These are phyloP conservation scores for Ophion ellenae DNA, from an alignment of 2,888 invertebrate species.

Conservation along the genomic window DNA sequence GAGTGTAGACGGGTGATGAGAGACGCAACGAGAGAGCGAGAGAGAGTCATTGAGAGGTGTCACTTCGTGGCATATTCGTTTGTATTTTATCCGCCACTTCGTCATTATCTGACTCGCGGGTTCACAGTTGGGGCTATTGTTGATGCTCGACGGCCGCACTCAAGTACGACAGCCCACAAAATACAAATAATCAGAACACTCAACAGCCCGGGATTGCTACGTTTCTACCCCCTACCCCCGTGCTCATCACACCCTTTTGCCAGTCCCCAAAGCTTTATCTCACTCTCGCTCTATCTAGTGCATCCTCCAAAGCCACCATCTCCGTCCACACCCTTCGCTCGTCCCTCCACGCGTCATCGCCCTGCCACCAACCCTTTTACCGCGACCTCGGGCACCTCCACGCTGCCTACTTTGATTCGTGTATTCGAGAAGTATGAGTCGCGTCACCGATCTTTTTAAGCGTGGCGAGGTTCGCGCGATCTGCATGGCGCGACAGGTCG, in stretches of 20 bases:
- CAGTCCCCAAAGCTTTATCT: constrained; percentile 49
- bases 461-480: constrained; percentile 57
- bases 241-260: constrained; percentile 30
- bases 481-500: constrained; percentile 39
- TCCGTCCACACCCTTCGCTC: not conserved
- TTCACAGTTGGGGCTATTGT: constrained; percentile 71
- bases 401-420: constrained; percentile 73
- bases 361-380: constrained; percentile 36
- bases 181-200: constrained; percentile 78
- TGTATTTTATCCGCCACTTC: constrained; percentile 78
- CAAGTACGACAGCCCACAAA: constrained; percentile 75
- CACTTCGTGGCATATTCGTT: constrained; percentile 84
- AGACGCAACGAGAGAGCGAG: constrained; percentile 52
- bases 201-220: constrained; percentile 35
- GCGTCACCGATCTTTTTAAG: constrained; percentile 71
- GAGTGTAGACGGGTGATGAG: constrained; percentile 8
- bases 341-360: not conserved
- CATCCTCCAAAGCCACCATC: constrained; percentile 48
- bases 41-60: constrained; percentile 83
- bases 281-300: constrained; percentile 60
- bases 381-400: constrained; percentile 23
- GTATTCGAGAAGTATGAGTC: constrained; percentile 73
- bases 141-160: constrained; percentile 77
- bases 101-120: constrained; percentile 68
- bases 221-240: constrained; percentile 59